phyloP scores from a whole-genome alignment of 2,113 vertebrate genomes.

The Plecotus auritus region DNA sequence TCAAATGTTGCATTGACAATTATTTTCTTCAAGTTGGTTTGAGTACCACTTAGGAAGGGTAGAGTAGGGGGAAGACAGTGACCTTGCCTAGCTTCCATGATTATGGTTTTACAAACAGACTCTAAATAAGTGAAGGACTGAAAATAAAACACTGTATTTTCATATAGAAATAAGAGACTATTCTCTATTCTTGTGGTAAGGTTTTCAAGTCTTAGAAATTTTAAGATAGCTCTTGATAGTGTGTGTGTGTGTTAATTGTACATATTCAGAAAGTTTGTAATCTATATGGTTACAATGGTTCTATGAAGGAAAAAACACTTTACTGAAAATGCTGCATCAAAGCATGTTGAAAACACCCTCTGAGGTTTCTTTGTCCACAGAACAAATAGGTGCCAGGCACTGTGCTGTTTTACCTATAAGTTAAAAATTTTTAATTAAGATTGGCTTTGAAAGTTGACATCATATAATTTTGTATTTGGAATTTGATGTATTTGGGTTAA shows the following conservation, averaged over 20 bases:
- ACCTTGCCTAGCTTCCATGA: neutral
- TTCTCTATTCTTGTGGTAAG: neutral
- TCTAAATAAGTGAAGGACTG: neutral
- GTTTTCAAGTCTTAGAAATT: neutral
- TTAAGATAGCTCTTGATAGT: neutral
- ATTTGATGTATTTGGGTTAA: conserved; percentile 42
- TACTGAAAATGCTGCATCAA: neutral
- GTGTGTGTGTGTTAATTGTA: neutral
- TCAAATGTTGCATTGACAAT: neutral
- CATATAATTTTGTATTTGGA: conserved; percentile 29
- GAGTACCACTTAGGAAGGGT: neutral
- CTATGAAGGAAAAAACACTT: neutral
- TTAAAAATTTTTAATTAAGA: neutral
- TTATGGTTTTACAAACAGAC: neutral
- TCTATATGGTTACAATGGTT: neutral
- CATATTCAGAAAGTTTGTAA: neutral
- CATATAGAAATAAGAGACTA: neutral
- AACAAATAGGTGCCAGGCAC: neutral
- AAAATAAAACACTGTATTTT: neutral
- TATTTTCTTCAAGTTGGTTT: conserved; percentile 6
- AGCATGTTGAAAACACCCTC: neutral
- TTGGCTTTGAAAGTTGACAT: conserved; percentile 31
- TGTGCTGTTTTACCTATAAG: neutral
- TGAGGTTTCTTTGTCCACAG: neutral
- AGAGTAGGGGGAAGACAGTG: neutral